These are phyloP conservation scores for Caenorhabditis imperialis DNA, from an alignment of 2,888 invertebrate species.

Conservation along the genomic window DNA sequence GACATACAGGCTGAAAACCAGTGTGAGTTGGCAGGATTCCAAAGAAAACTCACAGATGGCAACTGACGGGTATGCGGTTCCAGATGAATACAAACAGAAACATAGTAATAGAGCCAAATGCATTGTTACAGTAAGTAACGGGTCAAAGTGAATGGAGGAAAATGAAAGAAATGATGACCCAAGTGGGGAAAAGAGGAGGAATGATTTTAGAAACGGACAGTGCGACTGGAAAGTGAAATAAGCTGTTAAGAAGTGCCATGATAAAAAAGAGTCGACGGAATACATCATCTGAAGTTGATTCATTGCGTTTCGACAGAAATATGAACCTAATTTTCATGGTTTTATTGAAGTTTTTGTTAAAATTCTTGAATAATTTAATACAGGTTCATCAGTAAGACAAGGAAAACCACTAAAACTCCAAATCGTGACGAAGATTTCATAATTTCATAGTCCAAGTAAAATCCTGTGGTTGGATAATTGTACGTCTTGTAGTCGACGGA, in stretches of 20 bases:
- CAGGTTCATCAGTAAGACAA: background rate
- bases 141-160: background rate
- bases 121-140: background rate
- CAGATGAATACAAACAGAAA: background rate
- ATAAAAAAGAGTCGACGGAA: background rate
- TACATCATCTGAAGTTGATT: slow-evolving; percentile 19
- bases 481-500: slow-evolving; percentile 9
- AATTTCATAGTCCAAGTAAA: slow-evolving; percentile 17
- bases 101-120: background rate
- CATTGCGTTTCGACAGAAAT: too few relatives aligned
- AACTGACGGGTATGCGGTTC: too few relatives aligned
- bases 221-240: slow-evolving; percentile 12
- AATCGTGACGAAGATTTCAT: slow-evolving; percentile 6
- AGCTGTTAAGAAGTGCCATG: slow-evolving; percentile 25
- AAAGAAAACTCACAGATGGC: too few relatives aligned
- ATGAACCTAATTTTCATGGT: too few relatives aligned
- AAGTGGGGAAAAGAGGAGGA: background rate
- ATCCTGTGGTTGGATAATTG: slow-evolving; percentile 18
- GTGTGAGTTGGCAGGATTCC: too few relatives aligned
- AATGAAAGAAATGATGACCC: too few relatives aligned
- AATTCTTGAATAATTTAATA: too few relatives aligned
- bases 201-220: slow-evolving; percentile 14
- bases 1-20: background rate
- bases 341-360: too few relatives aligned
- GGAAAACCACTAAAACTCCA: background rate